Conservation (phyloP, 2,113 vertebrate genomes). For the Andinoacara biseriatus region DNA sequence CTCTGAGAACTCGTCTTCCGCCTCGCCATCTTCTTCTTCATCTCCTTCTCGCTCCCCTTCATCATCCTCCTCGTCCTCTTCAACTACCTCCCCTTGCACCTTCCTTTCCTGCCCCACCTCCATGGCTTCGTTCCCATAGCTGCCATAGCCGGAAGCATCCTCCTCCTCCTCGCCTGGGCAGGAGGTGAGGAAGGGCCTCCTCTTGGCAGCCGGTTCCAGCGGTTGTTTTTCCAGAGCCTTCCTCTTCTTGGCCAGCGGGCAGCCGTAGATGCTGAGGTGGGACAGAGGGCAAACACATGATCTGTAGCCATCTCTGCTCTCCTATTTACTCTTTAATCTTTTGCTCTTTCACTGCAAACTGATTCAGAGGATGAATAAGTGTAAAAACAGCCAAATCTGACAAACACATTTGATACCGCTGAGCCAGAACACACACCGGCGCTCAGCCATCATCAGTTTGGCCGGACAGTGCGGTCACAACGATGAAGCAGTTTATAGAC, state of each 20-base stretch:
- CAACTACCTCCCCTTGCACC: conserved; percentile 58
- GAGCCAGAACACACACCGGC: conserved; percentile 14
- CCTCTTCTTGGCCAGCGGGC: conserved; percentile 96
- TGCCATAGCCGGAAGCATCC: conserved; percentile 79
- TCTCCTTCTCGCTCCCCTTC: conserved; percentile 57
- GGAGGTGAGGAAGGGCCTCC: conserved; percentile 86
- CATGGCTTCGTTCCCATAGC: conserved; percentile 85
- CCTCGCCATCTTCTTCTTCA: conserved; percentile 70
- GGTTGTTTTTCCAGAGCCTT: conserved; percentile 94
- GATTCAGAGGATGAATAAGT: conserved; percentile 1
- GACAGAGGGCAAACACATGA: conserved; percentile 30
- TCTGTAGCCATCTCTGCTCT: conserved; percentile 43
- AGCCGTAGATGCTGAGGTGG: conserved; percentile 90
- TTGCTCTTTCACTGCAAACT: conserved; percentile 2
- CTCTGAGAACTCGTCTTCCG: conserved; percentile 75
- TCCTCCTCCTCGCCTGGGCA: conserved; percentile 64
- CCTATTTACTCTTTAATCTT: not conserved
- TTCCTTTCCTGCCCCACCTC: conserved; percentile 63
- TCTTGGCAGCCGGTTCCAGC: conserved; percentile 91
- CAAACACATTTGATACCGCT: not conserved
- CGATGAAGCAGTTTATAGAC: not conserved
- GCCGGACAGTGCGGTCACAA: not conserved
- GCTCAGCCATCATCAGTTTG: not conserved
- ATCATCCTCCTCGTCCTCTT: conserved; percentile 66
- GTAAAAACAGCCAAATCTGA: conserved; percentile 12